Conservation (phyloP, 2,113 vertebrate genomes). For the Puffinus mauretanicus region DNA sequence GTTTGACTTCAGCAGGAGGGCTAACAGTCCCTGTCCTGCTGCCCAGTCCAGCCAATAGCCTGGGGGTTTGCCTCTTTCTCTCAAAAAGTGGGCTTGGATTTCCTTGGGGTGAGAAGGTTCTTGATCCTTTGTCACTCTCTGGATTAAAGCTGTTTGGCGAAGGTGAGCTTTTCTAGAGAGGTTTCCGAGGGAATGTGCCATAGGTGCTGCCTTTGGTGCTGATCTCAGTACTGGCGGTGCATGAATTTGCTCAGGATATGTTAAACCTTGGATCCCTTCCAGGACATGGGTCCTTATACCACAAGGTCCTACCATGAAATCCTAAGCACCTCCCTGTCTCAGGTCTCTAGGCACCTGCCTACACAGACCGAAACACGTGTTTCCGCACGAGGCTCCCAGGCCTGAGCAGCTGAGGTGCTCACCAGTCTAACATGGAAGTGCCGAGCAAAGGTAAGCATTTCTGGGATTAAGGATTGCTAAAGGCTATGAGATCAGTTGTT, state of each 20-base stretch:
- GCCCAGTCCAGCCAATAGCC: not conserved
- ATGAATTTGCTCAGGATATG: not conserved
- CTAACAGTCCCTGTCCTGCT: not conserved
- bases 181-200: not conserved
- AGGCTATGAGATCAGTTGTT: not conserved
- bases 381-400: not conserved
- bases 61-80: not conserved
- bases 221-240: not conserved
- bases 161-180: not conserved
- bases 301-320: not conserved
- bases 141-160: not conserved
- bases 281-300: not conserved
- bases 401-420: not conserved
- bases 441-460: not conserved
- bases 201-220: not conserved
- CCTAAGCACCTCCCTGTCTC: not conserved
- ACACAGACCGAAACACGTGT: accelerated
- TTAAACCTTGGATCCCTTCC: not conserved
- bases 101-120: not conserved
- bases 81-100: not conserved
- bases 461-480: not conserved
- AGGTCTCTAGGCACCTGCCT: not conserved
- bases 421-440: not conserved
- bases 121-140: not conserved
- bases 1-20: not conserved